Conservation (phyloP, 2,113 vertebrate species). For the Copsychus sechellarum region DNA sequence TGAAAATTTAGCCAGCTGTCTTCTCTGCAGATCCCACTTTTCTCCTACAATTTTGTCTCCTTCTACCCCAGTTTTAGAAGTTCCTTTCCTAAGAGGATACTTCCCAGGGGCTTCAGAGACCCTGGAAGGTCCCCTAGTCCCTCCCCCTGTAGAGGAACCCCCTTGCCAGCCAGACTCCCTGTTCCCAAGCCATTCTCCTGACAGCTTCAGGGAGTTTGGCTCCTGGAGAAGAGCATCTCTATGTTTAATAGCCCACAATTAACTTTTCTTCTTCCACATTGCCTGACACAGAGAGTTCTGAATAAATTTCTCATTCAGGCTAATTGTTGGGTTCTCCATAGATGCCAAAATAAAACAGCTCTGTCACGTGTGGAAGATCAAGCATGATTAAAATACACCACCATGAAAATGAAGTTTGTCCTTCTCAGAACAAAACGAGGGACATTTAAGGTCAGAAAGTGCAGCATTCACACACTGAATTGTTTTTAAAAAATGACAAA, state of each 20-base stretch:
- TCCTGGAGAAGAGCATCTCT: background rate
- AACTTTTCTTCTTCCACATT: background rate
- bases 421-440: background rate
- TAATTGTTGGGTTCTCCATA: background rate
- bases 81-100: background rate
- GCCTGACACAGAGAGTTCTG: background rate
- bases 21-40: background rate
- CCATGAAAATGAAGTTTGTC: background rate
- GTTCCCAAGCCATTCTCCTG: background rate
- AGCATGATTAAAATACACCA: background rate
- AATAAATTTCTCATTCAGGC: background rate
- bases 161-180: background rate
- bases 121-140: background rate
- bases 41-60: background rate
- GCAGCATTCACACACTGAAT: background rate
- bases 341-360: background rate
- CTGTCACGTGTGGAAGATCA: accelerated
- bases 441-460: background rate
- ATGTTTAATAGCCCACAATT: background rate
- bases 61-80: background rate
- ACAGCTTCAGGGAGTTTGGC: background rate
- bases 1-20: background rate
- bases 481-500: background rate
- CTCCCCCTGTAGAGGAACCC: accelerated
- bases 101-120: background rate